Conservation (phyloP, 2,888 invertebrate species). For the Eilema depressum region DNA sequence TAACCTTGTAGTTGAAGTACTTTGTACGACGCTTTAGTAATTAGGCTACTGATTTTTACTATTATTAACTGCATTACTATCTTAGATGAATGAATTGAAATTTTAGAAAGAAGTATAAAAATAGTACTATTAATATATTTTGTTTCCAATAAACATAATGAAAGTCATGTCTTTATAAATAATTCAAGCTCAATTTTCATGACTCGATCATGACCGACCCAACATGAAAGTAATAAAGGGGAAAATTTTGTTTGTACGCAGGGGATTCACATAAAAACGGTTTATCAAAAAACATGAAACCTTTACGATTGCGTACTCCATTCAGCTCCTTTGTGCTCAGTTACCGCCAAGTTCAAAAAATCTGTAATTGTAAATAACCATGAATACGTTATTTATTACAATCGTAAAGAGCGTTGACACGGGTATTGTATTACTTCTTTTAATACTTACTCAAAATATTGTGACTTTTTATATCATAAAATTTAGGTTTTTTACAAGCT, state of each 20-base stretch:
- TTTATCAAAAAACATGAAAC: conserved; percentile 13
- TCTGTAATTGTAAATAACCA: conserved; percentile 1
- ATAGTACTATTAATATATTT: not conserved
- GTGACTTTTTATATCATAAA: no score
- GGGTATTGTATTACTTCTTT: not conserved
- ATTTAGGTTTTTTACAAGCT: no score
- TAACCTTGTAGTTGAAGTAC: no score
- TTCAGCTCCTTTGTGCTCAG: conserved; percentile 8
- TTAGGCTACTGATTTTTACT: no score
- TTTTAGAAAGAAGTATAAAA: not conserved
- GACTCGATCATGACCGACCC: conserved; percentile 8
- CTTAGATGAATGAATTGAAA: no score
- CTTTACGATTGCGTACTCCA: conserved; percentile 13
- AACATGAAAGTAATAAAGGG: conserved; percentile 12
- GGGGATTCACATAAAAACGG: conserved; percentile 11
- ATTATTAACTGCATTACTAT: no score
- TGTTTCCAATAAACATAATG: not conserved
- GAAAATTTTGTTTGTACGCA: conserved; percentile 7
- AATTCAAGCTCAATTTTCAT: conserved; percentile 5
- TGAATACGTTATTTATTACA: not conserved
- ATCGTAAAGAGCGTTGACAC: not conserved
- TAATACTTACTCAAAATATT: not conserved
- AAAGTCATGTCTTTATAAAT: not conserved
- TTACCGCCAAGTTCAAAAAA: not conserved
- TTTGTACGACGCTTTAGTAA: no score